Evolutionary conservation across 2,113 vertebrate species (phyloP).

Genomic region (Phyllostomus discolor): DNA sequence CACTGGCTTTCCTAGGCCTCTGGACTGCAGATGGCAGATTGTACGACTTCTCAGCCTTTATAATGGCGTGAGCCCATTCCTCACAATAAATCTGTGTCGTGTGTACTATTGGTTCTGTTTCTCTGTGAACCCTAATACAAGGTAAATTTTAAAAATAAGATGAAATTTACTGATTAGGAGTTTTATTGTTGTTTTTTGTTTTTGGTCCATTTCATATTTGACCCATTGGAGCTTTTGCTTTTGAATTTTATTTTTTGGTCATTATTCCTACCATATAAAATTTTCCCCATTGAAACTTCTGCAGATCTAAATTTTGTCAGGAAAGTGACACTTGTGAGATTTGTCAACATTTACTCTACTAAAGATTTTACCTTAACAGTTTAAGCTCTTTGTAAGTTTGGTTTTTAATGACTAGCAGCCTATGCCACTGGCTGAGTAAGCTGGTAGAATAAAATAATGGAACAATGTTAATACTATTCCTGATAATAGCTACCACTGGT

Average conservation of each 20-base stretch:
- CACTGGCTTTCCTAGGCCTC: background rate
- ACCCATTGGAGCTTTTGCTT: background rate
- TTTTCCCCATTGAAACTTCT: background rate
- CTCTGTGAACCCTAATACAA: background rate
- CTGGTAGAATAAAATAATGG: background rate
- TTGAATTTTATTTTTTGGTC: background rate
- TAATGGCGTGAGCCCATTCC: background rate
- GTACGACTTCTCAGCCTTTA: background rate
- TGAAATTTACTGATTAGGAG: background rate
- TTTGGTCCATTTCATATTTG: background rate
- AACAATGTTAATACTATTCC: background rate
- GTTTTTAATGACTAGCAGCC: background rate
- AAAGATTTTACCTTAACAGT: background rate
- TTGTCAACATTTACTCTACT: background rate
- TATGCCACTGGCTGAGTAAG: background rate
- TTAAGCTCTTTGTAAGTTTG: background rate
- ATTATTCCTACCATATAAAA: background rate
- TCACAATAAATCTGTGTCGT: background rate
- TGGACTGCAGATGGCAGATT: background rate
- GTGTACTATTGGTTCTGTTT: background rate
- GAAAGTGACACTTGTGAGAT: background rate
- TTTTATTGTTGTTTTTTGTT: background rate
- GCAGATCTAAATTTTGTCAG: background rate
- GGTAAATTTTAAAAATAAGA: slow-evolving; percentile 17
- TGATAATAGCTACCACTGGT: background rate